phyloP scores from a whole-genome alignment of 1,140 invertebrate species.

The Vanessa tameamea region DNA sequence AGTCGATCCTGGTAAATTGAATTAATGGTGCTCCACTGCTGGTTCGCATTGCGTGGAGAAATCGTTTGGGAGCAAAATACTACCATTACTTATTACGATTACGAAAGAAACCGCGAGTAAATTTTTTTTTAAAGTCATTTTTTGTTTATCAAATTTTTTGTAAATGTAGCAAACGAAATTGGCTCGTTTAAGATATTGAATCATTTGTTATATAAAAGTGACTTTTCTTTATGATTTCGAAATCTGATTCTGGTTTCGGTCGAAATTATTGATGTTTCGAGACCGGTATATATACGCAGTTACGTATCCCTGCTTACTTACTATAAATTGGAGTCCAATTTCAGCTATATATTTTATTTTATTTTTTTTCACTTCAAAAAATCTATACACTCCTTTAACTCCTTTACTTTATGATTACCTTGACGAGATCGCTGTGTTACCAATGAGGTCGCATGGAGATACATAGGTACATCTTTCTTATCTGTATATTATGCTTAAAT shows the following conservation, averaged over 20 bases:
- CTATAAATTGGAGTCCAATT: too few relatives aligned
- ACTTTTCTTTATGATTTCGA: not conserved
- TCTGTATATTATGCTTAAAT: too few relatives aligned
- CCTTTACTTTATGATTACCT: too few relatives aligned
- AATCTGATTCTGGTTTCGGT: not conserved
- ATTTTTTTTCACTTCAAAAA: too few relatives aligned
- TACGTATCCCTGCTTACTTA: too few relatives aligned
- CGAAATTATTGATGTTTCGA: not conserved
- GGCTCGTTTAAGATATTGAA: not conserved
- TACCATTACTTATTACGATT: slow-evolving; percentile 36
- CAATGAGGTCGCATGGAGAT: too few relatives aligned
- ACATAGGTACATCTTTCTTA: too few relatives aligned
- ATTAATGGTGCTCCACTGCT: slow-evolving; percentile 51
- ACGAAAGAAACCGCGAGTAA: slow-evolving; percentile 24
- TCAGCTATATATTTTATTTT: not conserved
- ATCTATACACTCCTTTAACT: too few relatives aligned
- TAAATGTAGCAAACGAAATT: not conserved
- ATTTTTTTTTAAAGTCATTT: not conserved
- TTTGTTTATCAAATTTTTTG: not conserved
- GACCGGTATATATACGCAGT: not conserved
- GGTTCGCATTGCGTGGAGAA: slow-evolving; percentile 39
- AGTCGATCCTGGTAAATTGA: slow-evolving; percentile 68
- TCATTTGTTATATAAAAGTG: not conserved
- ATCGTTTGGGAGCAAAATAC: slow-evolving; percentile 34
- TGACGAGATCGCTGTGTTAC: too few relatives aligned